These are phyloP conservation scores for Craterocephalus amniculus DNA, from an alignment of 2,797 vertebrate genomes.

Conservation along the genomic window DNA sequence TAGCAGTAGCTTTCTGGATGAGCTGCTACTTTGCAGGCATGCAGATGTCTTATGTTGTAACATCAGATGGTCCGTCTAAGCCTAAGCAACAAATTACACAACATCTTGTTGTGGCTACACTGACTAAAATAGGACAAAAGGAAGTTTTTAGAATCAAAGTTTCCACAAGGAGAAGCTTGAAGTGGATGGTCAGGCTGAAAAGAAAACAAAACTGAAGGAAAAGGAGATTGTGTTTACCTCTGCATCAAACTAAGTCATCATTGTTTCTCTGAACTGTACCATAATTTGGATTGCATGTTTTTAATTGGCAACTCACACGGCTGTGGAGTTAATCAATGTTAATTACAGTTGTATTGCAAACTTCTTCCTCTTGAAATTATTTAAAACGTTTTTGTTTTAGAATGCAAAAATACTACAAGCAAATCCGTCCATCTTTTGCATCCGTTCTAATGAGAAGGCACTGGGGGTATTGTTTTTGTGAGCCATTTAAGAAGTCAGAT, in stretches of 20 bases:
- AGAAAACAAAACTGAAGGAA: background rate
- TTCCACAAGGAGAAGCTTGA: background rate
- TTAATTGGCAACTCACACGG: no score
- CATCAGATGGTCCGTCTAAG: background rate
- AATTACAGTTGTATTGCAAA: background rate
- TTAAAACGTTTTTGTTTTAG: background rate
- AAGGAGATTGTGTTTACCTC: background rate
- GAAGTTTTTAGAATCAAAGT: background rate
- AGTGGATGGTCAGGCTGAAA: background rate
- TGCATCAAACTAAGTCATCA: background rate
- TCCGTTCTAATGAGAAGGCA: background rate
- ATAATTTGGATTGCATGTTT: background rate
- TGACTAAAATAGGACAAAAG: constrained; percentile 1
- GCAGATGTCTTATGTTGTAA: background rate
- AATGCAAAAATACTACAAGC: background rate
- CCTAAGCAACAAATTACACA: background rate
- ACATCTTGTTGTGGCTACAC: background rate
- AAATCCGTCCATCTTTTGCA: background rate
- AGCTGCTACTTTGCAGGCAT: no score
- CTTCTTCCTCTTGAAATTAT: background rate
- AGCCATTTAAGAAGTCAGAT: background rate
- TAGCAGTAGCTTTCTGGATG: no score
- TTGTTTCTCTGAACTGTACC: background rate
- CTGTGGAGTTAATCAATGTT: background rate
- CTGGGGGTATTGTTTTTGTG: background rate